Percentiles rank a stretch among this genome's conserved stretches.
phyloP scores from a whole-genome alignment of 2,888 invertebrate species.

The Tenodera sinensis region DNA sequence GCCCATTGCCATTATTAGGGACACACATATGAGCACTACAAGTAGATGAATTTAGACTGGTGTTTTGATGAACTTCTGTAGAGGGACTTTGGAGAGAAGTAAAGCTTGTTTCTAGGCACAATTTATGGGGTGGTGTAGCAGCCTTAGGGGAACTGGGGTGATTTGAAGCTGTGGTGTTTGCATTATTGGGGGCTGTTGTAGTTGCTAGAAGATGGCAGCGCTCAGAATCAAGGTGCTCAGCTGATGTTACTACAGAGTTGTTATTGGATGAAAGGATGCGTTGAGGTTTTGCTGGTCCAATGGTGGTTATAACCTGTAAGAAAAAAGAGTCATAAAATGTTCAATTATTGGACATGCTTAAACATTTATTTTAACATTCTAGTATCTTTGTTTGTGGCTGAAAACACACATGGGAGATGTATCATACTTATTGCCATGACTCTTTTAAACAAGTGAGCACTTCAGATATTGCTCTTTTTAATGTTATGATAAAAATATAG shows the following conservation, averaged over 20 bases:
- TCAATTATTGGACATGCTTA: neutral
- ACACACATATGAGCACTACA: conserved; percentile 12
- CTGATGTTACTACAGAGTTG: conserved; percentile 38
- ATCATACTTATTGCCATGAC: too few relatives aligned
- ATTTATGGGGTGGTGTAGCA: conserved; percentile 51
- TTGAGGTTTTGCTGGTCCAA: conserved; percentile 77
- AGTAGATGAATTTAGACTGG: conserved; percentile 42
- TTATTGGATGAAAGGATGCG: conserved; percentile 45
- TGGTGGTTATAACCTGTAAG: conserved; percentile 68
- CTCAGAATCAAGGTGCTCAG: conserved; percentile 42
- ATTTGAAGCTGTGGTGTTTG: conserved; percentile 32
- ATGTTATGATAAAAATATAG: too few relatives aligned
- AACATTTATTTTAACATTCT: neutral
- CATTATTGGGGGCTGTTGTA: conserved; percentile 39
- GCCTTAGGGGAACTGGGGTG: conserved; percentile 42
- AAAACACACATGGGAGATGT: neutral
- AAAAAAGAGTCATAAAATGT: neutral
- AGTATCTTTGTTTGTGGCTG: neutral
- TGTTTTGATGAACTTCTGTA: conserved; percentile 17
- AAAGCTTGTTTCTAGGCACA: conserved; percentile 73
- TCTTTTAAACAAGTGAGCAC: too few relatives aligned
- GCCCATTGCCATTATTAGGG: conserved; percentile 25
- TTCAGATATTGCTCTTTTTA: too few relatives aligned
- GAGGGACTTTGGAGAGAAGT: conserved; percentile 61
- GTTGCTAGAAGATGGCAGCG: conserved; percentile 35